A percentile compares a stretch with the other conserved stretches of the same genome.
Conservation (phyloP, 2,113 vertebrate genomes). For the Dipodomys spectabilis region DNA sequence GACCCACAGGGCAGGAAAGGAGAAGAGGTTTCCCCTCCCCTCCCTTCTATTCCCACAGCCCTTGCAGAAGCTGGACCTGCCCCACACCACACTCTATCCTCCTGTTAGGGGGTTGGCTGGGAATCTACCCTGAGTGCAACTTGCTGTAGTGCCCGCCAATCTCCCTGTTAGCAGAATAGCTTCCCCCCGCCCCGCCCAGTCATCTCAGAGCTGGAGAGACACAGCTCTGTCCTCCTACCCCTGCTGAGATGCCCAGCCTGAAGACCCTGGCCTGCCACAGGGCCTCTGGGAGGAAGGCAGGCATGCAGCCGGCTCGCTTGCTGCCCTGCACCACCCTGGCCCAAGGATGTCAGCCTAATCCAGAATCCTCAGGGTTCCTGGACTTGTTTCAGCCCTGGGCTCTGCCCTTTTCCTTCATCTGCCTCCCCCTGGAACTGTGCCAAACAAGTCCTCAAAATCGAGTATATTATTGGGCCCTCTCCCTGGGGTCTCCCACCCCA, state of each 20-base stretch:
- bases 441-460: conserved; percentile 46
- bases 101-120: background rate
- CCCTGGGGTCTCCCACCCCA: conserved; percentile 52
- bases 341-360: background rate
- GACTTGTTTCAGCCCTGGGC: background rate
- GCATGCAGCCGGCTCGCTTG: background rate
- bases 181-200: background rate
- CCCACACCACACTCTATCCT: background rate
- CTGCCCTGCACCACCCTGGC: background rate
- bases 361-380: background rate
- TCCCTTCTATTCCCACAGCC: background rate
- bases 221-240: background rate
- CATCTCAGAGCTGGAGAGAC: background rate
- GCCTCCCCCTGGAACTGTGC: conserved; percentile 59
- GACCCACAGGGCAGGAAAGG: background rate
- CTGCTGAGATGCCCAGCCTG: background rate
- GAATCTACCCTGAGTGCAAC: conserved; percentile 51
- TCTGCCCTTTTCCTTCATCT: background rate
- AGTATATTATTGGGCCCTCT: conserved; percentile 58
- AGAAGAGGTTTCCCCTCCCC: background rate
- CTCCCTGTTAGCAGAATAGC: background rate
- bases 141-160: background rate
- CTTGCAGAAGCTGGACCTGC: accelerated
- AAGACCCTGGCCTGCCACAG: background rate
- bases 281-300: background rate